These are phyloP conservation scores for Athene noctua DNA, from an alignment of 2,113 vertebrate species.

Conservation along the genomic window DNA sequence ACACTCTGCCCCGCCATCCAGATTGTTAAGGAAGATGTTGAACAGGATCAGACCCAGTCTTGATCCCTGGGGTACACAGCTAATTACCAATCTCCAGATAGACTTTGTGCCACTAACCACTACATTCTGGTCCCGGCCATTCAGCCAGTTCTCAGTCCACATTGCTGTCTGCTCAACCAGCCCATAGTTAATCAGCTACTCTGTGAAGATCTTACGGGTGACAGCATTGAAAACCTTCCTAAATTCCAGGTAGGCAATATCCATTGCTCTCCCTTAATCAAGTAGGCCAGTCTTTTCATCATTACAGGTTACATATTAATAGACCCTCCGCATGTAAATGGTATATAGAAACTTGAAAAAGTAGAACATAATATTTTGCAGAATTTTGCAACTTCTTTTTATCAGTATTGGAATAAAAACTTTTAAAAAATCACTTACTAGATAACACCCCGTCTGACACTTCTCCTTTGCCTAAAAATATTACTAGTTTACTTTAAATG, in stretches of 20 bases:
- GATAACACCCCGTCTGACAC: rapidly evolving
- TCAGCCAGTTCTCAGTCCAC: not conserved
- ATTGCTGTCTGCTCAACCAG: not conserved
- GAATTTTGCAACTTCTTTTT: not conserved
- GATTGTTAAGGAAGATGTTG: not conserved
- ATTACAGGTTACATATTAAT: not conserved
- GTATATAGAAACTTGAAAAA: not conserved
- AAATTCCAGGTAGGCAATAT: not conserved
- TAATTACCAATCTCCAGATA: not conserved
- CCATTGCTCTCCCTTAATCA: not conserved
- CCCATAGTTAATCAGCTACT: not conserved
- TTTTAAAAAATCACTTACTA: not conserved
- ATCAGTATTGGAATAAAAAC: not conserved
- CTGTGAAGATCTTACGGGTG: not conserved
- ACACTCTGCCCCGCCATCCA: not conserved
- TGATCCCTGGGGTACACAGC: not conserved
- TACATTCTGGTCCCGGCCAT: not conserved
- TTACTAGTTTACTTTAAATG: not conserved
- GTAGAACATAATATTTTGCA: not conserved
- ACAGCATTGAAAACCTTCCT: not conserved
- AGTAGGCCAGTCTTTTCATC: not conserved
- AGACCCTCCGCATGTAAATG: not conserved
- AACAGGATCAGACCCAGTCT: not conserved
- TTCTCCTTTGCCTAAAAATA: not conserved
- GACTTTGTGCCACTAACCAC: not conserved